These are phyloP conservation scores for Brienomyrus longianalis DNA, from an alignment of 2,113 vertebrate genomes.

Conservation along the genomic window DNA sequence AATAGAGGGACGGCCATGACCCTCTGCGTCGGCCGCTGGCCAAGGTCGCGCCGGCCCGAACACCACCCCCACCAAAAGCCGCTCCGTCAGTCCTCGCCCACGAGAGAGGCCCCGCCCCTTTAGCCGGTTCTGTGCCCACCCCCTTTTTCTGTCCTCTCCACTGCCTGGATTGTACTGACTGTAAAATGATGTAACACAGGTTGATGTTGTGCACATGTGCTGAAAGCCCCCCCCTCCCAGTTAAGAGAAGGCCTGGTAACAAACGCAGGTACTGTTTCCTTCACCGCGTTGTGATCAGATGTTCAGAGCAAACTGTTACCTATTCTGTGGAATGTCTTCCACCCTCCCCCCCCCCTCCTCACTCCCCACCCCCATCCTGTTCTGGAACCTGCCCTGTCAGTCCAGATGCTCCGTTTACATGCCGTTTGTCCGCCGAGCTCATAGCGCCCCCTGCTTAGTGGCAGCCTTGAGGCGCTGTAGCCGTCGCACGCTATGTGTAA, in stretches of 20 bases:
- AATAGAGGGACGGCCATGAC: not conserved
- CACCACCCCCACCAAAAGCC: not conserved
- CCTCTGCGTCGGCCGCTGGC: not conserved
- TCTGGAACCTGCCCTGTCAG: not conserved
- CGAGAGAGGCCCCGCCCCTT: not conserved
- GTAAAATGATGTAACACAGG: constrained; percentile 83
- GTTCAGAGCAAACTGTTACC: constrained; percentile 6
- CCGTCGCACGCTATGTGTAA: not conserved
- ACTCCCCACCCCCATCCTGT: not conserved
- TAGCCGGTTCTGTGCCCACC: constrained; percentile 21
- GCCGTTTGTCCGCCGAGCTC: not conserved
- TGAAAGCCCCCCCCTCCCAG: constrained; percentile 66
- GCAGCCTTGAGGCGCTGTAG: not conserved
- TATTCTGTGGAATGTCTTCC: constrained; percentile 1
- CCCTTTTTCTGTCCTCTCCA: constrained; percentile 14
- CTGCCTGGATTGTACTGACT: constrained; percentile 69
- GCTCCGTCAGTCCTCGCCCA: not conserved
- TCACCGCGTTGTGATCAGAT: constrained; percentile 52
- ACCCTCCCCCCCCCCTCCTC: not conserved
- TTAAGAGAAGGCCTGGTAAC: constrained; percentile 73
- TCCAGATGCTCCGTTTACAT: not conserved
- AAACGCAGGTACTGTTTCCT: constrained; percentile 76
- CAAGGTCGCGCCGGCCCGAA: constrained; percentile 25
- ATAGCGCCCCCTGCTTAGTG: not conserved
- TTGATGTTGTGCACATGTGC: constrained; percentile 75